Percentiles rank a stretch among this genome's conserved stretches.
Conservation (phyloP, 2,888 invertebrate genomes). For the Parnassius mnemosyne region DNA sequence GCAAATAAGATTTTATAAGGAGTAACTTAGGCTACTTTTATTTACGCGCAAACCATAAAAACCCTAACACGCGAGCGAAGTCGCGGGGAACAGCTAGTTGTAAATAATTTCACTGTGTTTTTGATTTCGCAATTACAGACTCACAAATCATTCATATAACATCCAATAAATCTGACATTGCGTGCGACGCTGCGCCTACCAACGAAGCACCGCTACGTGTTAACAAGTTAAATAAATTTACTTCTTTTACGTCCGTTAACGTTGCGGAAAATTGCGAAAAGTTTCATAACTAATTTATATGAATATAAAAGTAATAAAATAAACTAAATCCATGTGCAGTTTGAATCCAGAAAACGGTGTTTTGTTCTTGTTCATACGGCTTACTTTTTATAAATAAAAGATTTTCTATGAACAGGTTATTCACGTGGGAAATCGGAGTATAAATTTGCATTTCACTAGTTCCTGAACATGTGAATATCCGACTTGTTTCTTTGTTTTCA, state of each 20-base stretch:
- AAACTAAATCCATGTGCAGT: neutral
- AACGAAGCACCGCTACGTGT: too few species aligned
- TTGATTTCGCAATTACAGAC: too few species aligned
- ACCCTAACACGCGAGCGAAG: too few species aligned
- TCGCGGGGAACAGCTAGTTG: too few species aligned
- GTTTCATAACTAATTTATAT: neutral
- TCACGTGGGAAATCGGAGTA: slow-evolving; percentile 74
- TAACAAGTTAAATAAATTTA: neutral
- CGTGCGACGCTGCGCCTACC: too few species aligned
- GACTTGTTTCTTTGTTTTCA: slow-evolving; percentile 64
- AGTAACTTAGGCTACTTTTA: too few species aligned
- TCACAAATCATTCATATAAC: too few species aligned
- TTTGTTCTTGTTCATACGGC: too few species aligned
- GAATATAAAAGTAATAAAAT: neutral
- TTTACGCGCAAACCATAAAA: too few species aligned
- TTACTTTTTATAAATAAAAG: slow-evolving; percentile 5
- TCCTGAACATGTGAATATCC: slow-evolving; percentile 53
- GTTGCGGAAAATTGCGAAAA: slow-evolving; percentile 1
- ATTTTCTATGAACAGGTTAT: slow-evolving; percentile 33
- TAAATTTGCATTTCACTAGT: slow-evolving; percentile 67
- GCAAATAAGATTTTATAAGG: too few species aligned
- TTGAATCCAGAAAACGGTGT: too few species aligned
- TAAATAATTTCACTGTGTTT: too few species aligned
- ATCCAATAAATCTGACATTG: neutral
- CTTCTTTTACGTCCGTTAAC: neutral